These are phyloP conservation scores for Palloptera scutellata DNA, from an alignment of 2,888 invertebrate species.

Conservation along the genomic window DNA sequence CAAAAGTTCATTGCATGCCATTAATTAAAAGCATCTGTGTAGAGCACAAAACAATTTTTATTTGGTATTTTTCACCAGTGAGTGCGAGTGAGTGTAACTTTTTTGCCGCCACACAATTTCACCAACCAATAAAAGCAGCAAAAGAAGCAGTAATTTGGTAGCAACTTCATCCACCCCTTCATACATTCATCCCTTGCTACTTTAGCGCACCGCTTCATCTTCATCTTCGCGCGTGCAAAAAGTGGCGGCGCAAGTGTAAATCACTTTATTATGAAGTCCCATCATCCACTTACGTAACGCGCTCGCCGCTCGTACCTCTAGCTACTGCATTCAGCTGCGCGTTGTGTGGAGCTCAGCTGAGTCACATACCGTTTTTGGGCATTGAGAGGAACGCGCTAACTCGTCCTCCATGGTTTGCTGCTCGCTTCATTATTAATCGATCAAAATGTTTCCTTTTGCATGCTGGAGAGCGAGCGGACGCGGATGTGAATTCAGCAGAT, in stretches of 20 bases:
- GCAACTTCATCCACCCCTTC: too few species aligned
- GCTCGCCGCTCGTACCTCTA: not conserved
- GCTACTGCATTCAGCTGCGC: not conserved
- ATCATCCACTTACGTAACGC: not conserved
- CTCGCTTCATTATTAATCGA: slow-evolving; percentile 33
- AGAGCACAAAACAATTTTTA: not conserved
- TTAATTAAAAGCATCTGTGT: not conserved
- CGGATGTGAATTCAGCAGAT: too few species aligned
- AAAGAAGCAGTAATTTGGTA: too few species aligned
- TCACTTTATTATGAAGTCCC: slow-evolving; percentile 32
- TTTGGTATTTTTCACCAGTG: too few species aligned
- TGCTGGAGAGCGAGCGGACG: too few species aligned
- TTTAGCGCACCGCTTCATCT: not conserved
- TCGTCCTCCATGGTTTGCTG: not conserved
- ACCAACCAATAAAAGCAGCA: too few species aligned
- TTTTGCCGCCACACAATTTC: too few species aligned
- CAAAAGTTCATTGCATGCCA: not conserved
- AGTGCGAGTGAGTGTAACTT: too few species aligned
- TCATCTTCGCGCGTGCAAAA: not conserved
- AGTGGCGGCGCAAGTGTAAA: slow-evolving; percentile 7
- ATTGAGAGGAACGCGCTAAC: too few species aligned
- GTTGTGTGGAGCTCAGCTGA: not conserved
- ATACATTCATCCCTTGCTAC: not conserved
- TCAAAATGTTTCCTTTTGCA: slow-evolving; percentile 18
- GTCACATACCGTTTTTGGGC: not conserved